These are phyloP conservation scores for Theristicus caerulescens DNA, from an alignment of 2,113 vertebrate genomes.

Conservation along the genomic window DNA sequence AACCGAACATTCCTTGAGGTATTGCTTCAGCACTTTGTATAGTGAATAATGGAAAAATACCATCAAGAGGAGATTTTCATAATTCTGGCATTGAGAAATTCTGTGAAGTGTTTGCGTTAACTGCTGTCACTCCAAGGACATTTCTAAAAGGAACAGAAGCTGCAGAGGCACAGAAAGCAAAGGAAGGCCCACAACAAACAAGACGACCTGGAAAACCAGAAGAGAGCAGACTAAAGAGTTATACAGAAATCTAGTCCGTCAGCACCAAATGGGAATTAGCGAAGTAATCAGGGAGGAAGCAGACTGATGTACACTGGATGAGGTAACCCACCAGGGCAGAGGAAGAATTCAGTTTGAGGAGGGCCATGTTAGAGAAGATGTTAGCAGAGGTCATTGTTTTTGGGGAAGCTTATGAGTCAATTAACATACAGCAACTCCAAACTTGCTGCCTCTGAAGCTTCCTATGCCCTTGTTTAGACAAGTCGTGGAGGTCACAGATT, in stretches of 20 bases:
- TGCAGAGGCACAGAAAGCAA: background rate
- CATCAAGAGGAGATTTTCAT: background rate
- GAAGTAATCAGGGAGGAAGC: background rate
- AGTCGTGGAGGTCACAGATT: background rate
- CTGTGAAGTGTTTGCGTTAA: background rate
- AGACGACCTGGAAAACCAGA: background rate
- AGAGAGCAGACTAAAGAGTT: background rate
- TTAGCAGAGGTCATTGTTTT: background rate
- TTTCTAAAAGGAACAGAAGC: background rate
- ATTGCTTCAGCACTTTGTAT: background rate
- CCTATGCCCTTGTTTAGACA: background rate
- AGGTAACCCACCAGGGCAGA: background rate
- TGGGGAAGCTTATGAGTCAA: background rate
- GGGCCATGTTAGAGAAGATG: background rate
- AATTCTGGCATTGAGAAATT: background rate
- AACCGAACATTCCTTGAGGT: background rate
- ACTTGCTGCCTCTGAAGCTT: background rate
- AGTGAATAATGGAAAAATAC: background rate
- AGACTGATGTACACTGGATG: rapidly evolving
- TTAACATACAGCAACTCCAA: background rate
- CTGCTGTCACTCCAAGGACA: background rate
- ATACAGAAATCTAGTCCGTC: background rate
- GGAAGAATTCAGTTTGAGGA: background rate
- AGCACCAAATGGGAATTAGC: background rate
- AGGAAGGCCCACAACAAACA: background rate